phyloP scores from a whole-genome alignment of 2,797 vertebrate species.

The Pseudopleuronectes americanus region DNA sequence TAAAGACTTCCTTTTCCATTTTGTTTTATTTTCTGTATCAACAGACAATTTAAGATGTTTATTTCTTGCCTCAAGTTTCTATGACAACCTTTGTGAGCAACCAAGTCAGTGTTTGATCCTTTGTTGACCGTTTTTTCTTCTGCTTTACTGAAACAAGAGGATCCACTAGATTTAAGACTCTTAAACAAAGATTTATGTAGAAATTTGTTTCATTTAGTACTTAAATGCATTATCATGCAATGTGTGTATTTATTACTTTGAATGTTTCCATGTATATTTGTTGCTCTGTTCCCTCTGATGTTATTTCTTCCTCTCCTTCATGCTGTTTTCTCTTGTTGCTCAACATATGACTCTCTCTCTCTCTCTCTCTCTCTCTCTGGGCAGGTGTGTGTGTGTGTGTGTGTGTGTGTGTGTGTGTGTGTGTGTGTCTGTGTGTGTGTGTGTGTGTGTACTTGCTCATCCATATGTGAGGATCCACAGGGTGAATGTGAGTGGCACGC shows the following conservation, averaged over 20 bases:
- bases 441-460: slow-evolving; percentile 23
- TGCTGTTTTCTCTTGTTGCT: slow-evolving; percentile 14
- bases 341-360: slow-evolving; percentile 19
- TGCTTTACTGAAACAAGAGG: slow-evolving; percentile 2
- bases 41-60: slow-evolving; percentile 39
- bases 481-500: slow-evolving; percentile 54
- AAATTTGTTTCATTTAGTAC: too few relatives aligned
- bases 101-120: slow-evolving; percentile 6
- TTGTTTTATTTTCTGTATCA: slow-evolving; percentile 43
- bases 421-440: slow-evolving; percentile 9
- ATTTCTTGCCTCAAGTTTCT: slow-evolving; percentile 39
- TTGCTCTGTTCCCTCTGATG: too few relatives aligned
- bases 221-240: too few relatives aligned
- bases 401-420: slow-evolving; percentile 60
- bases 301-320: too few relatives aligned
- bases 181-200: neutral
- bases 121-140: too few relatives aligned
- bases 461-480: slow-evolving; percentile 36
- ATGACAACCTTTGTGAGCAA: slow-evolving; percentile 51
- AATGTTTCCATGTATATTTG: too few relatives aligned
- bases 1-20: slow-evolving; percentile 45
- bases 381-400: neutral
- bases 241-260: too few relatives aligned
- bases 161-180: neutral
- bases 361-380: neutral